These are phyloP conservation scores for Neolamprologus kungweensis DNA, from an alignment of 2,113 vertebrate species.

Conservation along the genomic window DNA sequence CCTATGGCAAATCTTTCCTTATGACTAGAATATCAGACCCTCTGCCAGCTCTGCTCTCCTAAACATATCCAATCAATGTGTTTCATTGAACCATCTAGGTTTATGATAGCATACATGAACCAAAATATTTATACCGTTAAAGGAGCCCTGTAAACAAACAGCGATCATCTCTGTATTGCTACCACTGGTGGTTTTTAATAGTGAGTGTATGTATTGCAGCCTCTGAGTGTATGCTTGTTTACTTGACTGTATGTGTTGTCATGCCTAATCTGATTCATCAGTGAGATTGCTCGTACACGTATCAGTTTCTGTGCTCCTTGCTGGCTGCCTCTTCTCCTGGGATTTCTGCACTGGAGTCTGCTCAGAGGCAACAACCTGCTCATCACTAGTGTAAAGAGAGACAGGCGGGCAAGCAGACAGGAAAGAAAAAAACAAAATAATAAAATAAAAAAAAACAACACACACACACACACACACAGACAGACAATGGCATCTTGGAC, in stretches of 20 bases:
- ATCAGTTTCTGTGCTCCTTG: constrained; percentile 14
- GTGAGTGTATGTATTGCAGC: not conserved
- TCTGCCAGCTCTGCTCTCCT: constrained; percentile 10
- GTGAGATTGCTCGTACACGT: not conserved
- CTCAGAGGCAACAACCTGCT: constrained; percentile 66
- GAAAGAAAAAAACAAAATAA: not conserved
- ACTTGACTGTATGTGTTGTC: not conserved
- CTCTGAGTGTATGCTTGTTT: not conserved
- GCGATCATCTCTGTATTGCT: not conserved
- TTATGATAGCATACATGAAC: not conserved
- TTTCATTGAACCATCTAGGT: not conserved
- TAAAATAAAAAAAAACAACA: not conserved
- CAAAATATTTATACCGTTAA: not conserved
- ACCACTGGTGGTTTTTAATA: not conserved
- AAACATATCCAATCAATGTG: constrained; percentile 9
- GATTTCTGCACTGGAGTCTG: constrained; percentile 47
- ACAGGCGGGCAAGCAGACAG: not conserved
- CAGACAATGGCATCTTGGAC: constrained; percentile 56
- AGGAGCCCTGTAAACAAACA: not conserved
- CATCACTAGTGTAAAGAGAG: constrained; percentile 57
- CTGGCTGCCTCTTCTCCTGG: constrained; percentile 24
- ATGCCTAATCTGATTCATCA: constrained; percentile 12
- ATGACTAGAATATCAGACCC: not conserved
- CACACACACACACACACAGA: not conserved
- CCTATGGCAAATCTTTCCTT: constrained; percentile 23